Conservation (phyloP, 1,140 invertebrate genomes). For the Hyles vespertilio region DNA sequence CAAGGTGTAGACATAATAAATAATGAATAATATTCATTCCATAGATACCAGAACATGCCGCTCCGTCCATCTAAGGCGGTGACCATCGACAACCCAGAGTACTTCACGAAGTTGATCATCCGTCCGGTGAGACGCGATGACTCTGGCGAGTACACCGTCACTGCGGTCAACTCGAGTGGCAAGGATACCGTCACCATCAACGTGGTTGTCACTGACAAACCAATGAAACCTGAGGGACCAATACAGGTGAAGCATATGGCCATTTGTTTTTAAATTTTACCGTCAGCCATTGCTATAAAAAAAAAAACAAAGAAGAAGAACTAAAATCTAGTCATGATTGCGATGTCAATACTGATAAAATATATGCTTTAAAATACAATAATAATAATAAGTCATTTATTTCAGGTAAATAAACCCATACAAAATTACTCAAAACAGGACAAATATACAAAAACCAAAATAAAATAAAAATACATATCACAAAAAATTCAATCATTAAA, state of each 20-base stretch:
- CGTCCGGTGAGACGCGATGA: conserved; percentile 87
- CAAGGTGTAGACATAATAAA: background rate
- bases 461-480: too few species aligned
- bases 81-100: conserved; percentile 89
- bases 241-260: conserved; percentile 69
- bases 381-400: too few species aligned
- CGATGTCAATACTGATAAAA: too few species aligned
- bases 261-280: too few species aligned
- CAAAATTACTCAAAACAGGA: too few species aligned
- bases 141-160: conserved; percentile 92
- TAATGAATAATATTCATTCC: conserved; percentile 2
- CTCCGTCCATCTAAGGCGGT: conserved; percentile 79
- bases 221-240: conserved; percentile 90
- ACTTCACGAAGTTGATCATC: conserved; percentile 91
- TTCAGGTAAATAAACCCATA: too few species aligned
- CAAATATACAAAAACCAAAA: too few species aligned
- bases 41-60: conserved; percentile 72
- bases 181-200: conserved; percentile 93
- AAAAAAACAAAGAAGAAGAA: too few species aligned
- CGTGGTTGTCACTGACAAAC: conserved; percentile 95
- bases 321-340: too few species aligned
- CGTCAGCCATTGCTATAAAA: too few species aligned
- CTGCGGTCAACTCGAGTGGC: conserved; percentile 89
- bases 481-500: too few species aligned
- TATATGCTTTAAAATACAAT: too few species aligned